These are phyloP conservation scores for Drosophila sturtevanti DNA, from an alignment of 1,140 invertebrate species.

Conservation along the genomic window DNA sequence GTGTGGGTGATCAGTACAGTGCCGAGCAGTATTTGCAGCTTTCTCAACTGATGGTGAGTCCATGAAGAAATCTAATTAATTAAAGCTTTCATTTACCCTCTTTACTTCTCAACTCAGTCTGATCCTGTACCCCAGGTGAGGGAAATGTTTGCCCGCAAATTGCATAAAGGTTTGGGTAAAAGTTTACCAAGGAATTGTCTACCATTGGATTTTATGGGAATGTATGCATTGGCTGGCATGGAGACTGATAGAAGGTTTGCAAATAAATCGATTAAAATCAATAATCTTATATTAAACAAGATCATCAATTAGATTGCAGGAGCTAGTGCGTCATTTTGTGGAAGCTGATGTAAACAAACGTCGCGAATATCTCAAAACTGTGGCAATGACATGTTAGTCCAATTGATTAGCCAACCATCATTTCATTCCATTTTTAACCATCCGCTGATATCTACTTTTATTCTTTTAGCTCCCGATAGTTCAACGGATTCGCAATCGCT, in stretches of 20 bases:
- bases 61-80: neutral
- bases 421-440: neutral
- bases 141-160: slow-evolving; percentile 93
- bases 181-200: slow-evolving; percentile 94
- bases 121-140: slow-evolving; percentile 93
- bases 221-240: slow-evolving; percentile 93
- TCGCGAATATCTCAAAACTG: slow-evolving; percentile 94
- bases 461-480: slow-evolving; percentile 59
- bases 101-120: slow-evolving; percentile 85
- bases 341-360: slow-evolving; percentile 92
- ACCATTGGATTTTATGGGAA: slow-evolving; percentile 98
- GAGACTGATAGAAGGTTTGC: slow-evolving; percentile 89
- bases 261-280: neutral
- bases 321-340: slow-evolving; percentile 71
- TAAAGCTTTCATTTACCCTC: neutral
- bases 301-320: slow-evolving; percentile 52
- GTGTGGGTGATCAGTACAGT: slow-evolving; percentile 96
- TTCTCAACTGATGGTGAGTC: slow-evolving; percentile 90
- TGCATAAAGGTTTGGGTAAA: slow-evolving; percentile 93
- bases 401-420: neutral
- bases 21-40: slow-evolving; percentile 97
- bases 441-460: too few relatives aligned
- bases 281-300: neutral
- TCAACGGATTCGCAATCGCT: slow-evolving; percentile 88
- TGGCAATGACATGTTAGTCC: slow-evolving; percentile 84